These are phyloP conservation scores for Egretta garzetta DNA, from an alignment of 2,113 vertebrate species.

Conservation along the genomic window DNA sequence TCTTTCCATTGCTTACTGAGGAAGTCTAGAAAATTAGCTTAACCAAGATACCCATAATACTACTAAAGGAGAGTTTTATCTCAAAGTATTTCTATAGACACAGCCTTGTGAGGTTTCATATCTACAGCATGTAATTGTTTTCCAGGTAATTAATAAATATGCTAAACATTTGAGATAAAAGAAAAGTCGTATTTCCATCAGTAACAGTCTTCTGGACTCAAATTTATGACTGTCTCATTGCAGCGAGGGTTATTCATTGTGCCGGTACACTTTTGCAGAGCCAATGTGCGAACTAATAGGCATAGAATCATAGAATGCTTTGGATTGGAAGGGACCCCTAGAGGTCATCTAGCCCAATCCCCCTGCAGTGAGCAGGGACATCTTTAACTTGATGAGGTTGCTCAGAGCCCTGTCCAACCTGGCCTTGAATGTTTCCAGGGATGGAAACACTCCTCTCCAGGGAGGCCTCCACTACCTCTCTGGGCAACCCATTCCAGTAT, in stretches of 20 bases:
- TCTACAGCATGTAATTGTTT: neutral
- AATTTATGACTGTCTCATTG: neutral
- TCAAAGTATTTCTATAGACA: neutral
- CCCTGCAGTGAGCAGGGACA: too few relatives aligned
- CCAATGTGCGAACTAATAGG: neutral
- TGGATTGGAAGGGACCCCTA: too few relatives aligned
- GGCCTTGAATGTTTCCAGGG: too few relatives aligned
- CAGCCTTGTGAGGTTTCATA: neutral
- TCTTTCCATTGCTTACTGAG: neutral
- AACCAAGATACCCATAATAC: neutral
- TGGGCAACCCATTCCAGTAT: too few relatives aligned
- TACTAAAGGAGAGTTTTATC: neutral
- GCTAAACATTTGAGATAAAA: neutral
- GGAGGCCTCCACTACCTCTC: too few relatives aligned
- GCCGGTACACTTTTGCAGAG: neutral
- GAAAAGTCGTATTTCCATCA: neutral
- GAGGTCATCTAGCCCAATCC: too few relatives aligned
- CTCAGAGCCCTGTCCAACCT: too few relatives aligned
- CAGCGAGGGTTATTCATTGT: neutral
- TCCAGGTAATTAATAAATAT: neutral
- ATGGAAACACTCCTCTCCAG: too few relatives aligned
- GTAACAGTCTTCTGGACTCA: neutral
- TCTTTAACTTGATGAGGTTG: too few relatives aligned
- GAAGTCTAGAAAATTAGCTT: neutral
- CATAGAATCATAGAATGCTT: too few relatives aligned